Evolutionary conservation across 2,797 vertebrate genomes (phyloP), one percentile per base, ranked within the genome.

Genomic region (Chrysocyon brachyurus): DNA sequence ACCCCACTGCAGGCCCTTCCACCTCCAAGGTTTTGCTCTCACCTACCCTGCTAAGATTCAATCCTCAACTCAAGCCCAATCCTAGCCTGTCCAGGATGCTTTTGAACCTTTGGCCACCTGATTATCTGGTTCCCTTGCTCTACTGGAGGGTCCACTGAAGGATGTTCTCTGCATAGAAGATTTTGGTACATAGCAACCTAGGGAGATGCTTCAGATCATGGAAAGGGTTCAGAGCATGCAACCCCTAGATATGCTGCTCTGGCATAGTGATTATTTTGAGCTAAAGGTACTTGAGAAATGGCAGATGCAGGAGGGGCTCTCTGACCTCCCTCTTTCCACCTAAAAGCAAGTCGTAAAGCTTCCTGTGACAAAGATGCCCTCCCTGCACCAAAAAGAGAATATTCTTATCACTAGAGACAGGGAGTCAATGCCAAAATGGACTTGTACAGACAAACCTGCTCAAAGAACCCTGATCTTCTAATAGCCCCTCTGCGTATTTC

Each of bases 401-500:
- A n/a, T 52, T 31, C 54, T 68, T 40, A 46, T 17, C 12, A 28
- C 49, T 31, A 24, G 61, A 24, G 22, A 12, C 28, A 8, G 33
- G 68, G 73, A 31, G 28, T 17, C 21, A 33, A 24, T 31, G 52
- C 26, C 10, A 12, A 54, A n/a, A 66, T 16, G 73, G 52, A 49
- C 17, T 36, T 31, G 11, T 26, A 26, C 5, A 15, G 15, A 79
- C 57, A 66, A 49, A 21, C 26, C 11, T 22, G 3, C n/a, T 54
- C 28, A 54, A 70, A 12, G 12, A n/a, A 22, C 49, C 57, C 28
- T 26, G 12, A 28, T 22, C 52, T 77, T 36, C 33, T 70, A 6
- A 15, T 1, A 49, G 59, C 1, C 26, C 31, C n/a, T 68, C 5
- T 0, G 31, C 2, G 0, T 1, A n/a, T 21, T 52, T 68, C 36